Conservation (phyloP, 2,113 vertebrate genomes). For the Acrocephalus arundinaceus region DNA sequence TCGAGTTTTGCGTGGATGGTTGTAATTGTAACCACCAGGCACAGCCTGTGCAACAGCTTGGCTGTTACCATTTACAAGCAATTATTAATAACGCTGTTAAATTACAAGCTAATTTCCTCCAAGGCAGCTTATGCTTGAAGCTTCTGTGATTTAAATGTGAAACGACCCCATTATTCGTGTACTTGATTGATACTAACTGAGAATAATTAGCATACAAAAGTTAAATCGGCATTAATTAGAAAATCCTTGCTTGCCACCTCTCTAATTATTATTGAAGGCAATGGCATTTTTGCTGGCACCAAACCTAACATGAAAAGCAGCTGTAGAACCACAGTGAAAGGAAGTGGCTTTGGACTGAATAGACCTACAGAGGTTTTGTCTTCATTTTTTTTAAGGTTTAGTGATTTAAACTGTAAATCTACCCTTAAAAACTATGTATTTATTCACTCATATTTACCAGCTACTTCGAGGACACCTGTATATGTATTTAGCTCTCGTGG, state of each 20-base stretch:
- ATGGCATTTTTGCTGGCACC: background rate
- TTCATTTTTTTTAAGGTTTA: background rate
- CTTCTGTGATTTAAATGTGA: conserved; percentile 45
- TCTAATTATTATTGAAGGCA: background rate
- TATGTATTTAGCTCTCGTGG: background rate
- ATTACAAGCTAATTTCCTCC: conserved; percentile 29
- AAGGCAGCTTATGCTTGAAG: conserved; percentile 16
- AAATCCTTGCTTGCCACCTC: background rate
- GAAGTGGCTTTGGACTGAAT: background rate
- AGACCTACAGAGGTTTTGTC: background rate
- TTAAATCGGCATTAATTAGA: conserved; percentile 25
- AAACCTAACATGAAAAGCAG: background rate
- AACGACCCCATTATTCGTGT: conserved; percentile 27
- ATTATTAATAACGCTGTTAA: conserved; percentile 37
- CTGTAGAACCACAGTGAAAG: background rate
- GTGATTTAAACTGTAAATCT: background rate
- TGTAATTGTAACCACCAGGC: background rate
- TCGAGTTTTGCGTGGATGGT: background rate
- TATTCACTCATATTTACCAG: background rate
- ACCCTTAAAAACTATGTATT: background rate
- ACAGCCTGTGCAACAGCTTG: background rate
- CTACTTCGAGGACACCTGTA: background rate
- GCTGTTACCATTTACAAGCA: background rate
- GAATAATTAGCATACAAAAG: conserved; percentile 34
- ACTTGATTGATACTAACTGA: conserved; percentile 31